Conservation (phyloP, 2,113 vertebrate species). For the Planiliza haematocheilus region DNA sequence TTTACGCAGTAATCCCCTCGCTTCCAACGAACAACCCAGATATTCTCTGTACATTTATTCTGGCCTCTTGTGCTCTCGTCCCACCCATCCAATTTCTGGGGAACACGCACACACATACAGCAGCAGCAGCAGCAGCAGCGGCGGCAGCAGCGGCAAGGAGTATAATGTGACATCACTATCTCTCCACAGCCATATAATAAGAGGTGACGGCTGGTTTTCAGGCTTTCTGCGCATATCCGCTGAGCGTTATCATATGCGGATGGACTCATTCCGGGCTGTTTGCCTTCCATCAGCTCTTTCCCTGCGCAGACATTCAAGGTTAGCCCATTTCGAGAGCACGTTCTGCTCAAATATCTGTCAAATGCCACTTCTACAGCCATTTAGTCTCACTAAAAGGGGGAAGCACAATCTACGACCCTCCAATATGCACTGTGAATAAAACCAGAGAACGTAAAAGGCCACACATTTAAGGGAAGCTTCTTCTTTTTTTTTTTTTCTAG, state of each 20-base stretch:
- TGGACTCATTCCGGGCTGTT: conserved; percentile 63
- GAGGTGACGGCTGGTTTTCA: conserved; percentile 71
- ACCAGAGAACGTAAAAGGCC: conserved; percentile 34
- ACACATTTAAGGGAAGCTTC: conserved; percentile 19
- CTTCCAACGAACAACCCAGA: conserved; percentile 50
- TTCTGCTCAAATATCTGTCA: conserved; percentile 46
- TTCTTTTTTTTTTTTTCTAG: conserved; percentile 13
- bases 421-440: conserved; percentile 39
- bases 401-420: conserved; percentile 30
- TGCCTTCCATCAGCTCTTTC: conserved; percentile 60
- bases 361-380: conserved; percentile 26
- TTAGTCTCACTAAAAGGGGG: conserved; percentile 5
- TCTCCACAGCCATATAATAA: conserved; percentile 68
- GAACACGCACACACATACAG: conserved; percentile 5
- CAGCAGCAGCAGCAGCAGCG: neutral
- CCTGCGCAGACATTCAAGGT: conserved; percentile 76
- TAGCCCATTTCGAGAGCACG: conserved; percentile 67
- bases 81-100: conserved; percentile 64
- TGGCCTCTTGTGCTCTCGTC: conserved; percentile 58
- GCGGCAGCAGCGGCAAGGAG: conserved; percentile 44
- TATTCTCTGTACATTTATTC: conserved; percentile 58
- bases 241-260: conserved; percentile 73
- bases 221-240: conserved; percentile 77
- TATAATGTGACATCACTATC: conserved; percentile 78
- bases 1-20: conserved; percentile 75